These are phyloP conservation scores for Bergia puertoricense DNA, from an alignment of 92 coral and sea anemone species.

Conservation along the genomic window DNA sequence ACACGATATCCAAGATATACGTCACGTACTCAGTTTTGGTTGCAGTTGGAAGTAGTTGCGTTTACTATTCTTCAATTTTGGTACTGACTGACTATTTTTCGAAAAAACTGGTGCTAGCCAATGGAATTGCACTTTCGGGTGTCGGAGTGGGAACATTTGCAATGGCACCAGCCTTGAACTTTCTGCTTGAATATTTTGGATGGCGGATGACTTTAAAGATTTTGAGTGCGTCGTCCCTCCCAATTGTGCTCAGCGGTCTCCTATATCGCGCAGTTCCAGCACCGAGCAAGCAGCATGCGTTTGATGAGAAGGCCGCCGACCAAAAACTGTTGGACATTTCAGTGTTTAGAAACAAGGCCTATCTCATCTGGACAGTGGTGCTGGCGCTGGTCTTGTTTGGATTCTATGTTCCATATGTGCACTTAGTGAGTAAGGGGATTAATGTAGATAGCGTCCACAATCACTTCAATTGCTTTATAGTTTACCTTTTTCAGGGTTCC, in stretches of 20 bases:
- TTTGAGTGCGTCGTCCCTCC: constrained; percentile 64
- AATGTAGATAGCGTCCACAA: neutral
- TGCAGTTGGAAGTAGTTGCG: constrained; percentile 71
- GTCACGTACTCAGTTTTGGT: constrained; percentile 73
- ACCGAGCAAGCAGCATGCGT: constrained; percentile 46
- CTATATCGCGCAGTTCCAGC: constrained; percentile 64
- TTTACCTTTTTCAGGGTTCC: neutral
- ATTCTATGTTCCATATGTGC: constrained; percentile 84
- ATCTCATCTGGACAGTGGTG: constrained; percentile 62
- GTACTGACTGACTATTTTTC: constrained; percentile 68
- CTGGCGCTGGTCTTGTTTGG: constrained; percentile 75
- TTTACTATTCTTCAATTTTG: constrained; percentile 68
- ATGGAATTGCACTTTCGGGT: constrained; percentile 89
- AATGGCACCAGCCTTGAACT: constrained; percentile 69
- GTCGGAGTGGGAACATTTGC: constrained; percentile 87
- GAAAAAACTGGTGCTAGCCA: constrained; percentile 72
- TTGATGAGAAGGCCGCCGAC: constrained; percentile 14
- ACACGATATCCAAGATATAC: constrained; percentile 58
- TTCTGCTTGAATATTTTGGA: constrained; percentile 61
- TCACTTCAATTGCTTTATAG: neutral
- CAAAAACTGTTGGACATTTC: constrained; percentile 53
- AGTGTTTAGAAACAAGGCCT: constrained; percentile 82
- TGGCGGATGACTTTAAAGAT: constrained; percentile 83
- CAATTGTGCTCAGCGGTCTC: constrained; percentile 62
- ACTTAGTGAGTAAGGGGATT: constrained; percentile 62